Percentiles rank a stretch among this genome's conserved stretches.
phyloP scores from a whole-genome alignment of 1,140 invertebrate genomes.

The Matsumurasca onukii region DNA sequence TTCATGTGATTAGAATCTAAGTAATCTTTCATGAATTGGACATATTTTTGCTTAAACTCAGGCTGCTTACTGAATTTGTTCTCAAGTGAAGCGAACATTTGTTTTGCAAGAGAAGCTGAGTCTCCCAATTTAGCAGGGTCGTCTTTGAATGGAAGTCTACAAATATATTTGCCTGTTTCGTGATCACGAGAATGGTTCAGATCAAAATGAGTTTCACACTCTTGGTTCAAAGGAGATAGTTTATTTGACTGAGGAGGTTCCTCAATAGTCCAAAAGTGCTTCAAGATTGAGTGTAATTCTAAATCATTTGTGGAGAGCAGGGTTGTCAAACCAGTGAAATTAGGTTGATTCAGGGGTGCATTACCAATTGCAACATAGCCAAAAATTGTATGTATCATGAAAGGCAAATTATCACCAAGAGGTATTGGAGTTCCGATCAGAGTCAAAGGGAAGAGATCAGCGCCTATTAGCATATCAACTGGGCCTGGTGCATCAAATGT shows the following conservation, averaged over 20 bases:
- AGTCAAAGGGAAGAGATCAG: no score
- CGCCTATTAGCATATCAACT: no score
- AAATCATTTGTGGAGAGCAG: background rate
- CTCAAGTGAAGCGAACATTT: background rate
- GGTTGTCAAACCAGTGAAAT: background rate
- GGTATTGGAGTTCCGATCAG: no score
- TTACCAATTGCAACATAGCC: background rate
- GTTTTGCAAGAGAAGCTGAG: background rate
- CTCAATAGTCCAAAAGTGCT: background rate
- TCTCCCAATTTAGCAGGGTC: background rate
- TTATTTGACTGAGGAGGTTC: background rate
- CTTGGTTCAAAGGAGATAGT: background rate
- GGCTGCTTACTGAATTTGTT: background rate
- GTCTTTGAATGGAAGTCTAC: background rate
- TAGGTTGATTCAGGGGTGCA: background rate
- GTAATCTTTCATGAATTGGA: background rate
- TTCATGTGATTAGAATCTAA: background rate
- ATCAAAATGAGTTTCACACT: background rate
- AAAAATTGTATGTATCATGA: background rate
- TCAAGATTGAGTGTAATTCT: background rate
- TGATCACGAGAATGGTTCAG: background rate
- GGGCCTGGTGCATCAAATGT: no score
- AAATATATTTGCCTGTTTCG: background rate
- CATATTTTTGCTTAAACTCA: background rate
- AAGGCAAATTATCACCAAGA: no score